Conservation (phyloP, 1,140 invertebrate genomes). For the Centruroides vittatus region DNA sequence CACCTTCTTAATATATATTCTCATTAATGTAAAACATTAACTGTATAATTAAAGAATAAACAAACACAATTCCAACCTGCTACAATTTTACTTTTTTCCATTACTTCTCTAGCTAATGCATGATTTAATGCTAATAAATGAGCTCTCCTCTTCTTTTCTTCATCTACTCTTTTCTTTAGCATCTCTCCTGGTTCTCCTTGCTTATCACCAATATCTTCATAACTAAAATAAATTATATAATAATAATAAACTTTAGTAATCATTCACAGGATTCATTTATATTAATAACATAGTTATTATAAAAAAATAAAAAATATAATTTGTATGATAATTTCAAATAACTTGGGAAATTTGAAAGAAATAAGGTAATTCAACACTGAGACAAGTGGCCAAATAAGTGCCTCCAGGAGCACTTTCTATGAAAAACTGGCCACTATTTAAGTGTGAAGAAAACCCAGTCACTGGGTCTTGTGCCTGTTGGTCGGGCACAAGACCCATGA, state of each 20-base stretch:
- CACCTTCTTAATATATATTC: no score
- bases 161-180: slow-evolving; percentile 44
- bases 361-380: no score
- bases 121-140: slow-evolving; percentile 77
- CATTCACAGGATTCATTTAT: background rate
- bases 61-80: slow-evolving; percentile 46
- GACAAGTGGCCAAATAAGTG: no score
- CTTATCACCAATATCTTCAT: slow-evolving; percentile 12
- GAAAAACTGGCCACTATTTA: no score
- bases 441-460: no score
- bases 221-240: background rate
- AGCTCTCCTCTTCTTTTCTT: slow-evolving; percentile 71
- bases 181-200: slow-evolving; percentile 16
- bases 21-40: no score
- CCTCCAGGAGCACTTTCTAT: background rate
- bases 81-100: slow-evolving; percentile 82
- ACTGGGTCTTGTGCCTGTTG: no score
- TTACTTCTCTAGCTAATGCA: slow-evolving; percentile 81
- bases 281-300: slow-evolving; percentile 3
- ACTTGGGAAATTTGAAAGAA: no score
- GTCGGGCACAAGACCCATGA: no score
- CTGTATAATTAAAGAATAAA: no score
- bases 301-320: background rate
- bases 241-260: no score
- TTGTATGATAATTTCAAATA: no score